A percentile compares a stretch with the other conserved stretches of the same genome.
Conservation (phyloP, 2,113 vertebrate genomes). For the Centropristis striata region DNA sequence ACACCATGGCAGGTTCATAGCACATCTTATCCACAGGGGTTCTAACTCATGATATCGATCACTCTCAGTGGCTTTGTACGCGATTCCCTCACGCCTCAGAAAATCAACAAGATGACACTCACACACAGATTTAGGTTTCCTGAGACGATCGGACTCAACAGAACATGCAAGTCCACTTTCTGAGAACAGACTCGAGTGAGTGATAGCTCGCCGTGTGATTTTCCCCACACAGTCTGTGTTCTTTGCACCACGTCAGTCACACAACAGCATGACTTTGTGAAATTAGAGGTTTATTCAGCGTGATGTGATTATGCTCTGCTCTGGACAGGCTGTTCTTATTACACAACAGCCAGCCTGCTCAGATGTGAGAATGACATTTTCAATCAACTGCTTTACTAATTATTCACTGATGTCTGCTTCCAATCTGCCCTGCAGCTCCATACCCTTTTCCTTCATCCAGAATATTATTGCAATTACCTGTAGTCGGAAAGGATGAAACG, state of each 20-base stretch:
- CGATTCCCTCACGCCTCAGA: background rate
- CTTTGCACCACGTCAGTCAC: conserved; percentile 52
- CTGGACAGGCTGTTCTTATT: conserved; percentile 38
- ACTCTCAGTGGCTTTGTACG: no score
- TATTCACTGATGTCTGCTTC: conserved; percentile 6
- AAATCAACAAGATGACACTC: background rate
- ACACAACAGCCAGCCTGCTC: conserved; percentile 19
- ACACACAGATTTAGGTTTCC: no score
- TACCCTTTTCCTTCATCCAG: background rate
- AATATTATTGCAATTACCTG: background rate
- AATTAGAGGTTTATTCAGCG: conserved; percentile 52
- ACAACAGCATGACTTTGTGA: conserved; percentile 46
- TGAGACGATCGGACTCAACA: no score
- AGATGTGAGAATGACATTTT: conserved; percentile 45
- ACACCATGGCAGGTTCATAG: no score
- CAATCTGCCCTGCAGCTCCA: background rate
- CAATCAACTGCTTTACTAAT: conserved; percentile 23
- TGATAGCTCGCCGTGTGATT: background rate
- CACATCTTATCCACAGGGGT: background rate
- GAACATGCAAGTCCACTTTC: background rate
- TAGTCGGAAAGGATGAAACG: background rate
- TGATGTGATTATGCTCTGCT: conserved; percentile 34
- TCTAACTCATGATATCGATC: no score
- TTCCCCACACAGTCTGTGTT: conserved; percentile 48
- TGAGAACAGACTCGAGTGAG: conserved; percentile 5